phyloP scores from a whole-genome alignment of 2,888 invertebrate species.

The Linyphia triangularis region DNA sequence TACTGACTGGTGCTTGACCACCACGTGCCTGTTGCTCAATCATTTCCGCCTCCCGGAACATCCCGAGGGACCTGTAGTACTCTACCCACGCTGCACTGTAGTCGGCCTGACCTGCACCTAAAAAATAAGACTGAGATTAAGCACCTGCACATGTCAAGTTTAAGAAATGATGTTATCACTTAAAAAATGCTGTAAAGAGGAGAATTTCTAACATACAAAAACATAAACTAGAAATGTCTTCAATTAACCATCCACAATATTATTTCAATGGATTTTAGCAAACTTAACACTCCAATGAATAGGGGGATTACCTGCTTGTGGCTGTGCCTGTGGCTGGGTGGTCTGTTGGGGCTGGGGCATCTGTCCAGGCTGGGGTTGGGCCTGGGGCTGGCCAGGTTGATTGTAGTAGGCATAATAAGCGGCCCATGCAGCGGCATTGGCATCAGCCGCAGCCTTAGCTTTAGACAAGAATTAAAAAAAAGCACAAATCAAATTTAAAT shows the following conservation, averaged over 20 bases:
- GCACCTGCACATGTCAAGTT: too few species aligned
- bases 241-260: too few species aligned
- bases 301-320: constrained; percentile 20
- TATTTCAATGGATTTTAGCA: too few species aligned
- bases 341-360: constrained; percentile 69
- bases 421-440: constrained; percentile 81
- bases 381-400: constrained; percentile 76
- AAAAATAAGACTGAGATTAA: too few species aligned
- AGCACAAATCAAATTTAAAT: too few species aligned
- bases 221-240: too few species aligned
- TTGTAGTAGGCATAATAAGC: constrained; percentile 81
- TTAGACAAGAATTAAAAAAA: not conserved
- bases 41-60: constrained; percentile 95
- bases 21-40: constrained; percentile 85
- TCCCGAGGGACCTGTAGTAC: constrained; percentile 95
- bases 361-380: constrained; percentile 77
- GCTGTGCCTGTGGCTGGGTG: constrained; percentile 48
- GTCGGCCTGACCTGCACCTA: constrained; percentile 84
- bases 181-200: too few species aligned
- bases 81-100: constrained; percentile 99
- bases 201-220: too few species aligned
- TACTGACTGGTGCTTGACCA: constrained; percentile 21
- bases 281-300: too few species aligned
- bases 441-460: constrained; percentile 69
- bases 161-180: too few species aligned